Evolutionary conservation across 2,888 invertebrate species (phyloP).

Genomic region (Brachycybe producta): DNA sequence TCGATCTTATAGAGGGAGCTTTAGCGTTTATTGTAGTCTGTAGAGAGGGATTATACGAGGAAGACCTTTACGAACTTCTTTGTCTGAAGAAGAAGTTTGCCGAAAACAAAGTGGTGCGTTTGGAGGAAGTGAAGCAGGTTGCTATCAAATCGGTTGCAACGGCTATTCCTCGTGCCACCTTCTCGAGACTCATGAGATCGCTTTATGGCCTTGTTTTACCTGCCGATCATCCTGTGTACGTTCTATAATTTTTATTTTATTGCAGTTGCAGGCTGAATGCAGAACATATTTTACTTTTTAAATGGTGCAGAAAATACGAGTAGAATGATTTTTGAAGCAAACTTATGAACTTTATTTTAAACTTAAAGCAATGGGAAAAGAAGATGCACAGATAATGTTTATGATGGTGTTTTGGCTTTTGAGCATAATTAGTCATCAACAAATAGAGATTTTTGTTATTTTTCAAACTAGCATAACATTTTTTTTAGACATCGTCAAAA

Average conservation of each 20-base stretch:
- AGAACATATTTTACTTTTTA: neutral
- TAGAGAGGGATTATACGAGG: slow-evolving; percentile 8
- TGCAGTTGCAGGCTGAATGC: neutral
- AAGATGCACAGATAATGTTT: no score
- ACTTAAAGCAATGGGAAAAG: no score
- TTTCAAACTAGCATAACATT: no score
- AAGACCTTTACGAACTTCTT: slow-evolving; percentile 12
- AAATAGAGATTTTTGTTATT: no score
- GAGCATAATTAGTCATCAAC: no score
- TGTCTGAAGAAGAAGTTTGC: no score
- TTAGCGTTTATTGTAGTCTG: slow-evolving; percentile 15
- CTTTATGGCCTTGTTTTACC: neutral
- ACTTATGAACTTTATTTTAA: no score
- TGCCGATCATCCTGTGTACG: slow-evolving; percentile 2
- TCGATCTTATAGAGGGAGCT: slow-evolving; percentile 15
- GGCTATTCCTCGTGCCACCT: neutral
- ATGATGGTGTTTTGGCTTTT: no score
- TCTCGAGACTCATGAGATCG: neutral
- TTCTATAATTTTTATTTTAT: neutral
- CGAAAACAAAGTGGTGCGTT: neutral
- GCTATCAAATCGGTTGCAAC: neutral
- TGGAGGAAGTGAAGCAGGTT: neutral
- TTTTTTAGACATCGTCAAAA: no score
- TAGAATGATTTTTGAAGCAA: no score
- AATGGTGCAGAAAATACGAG: neutral